phyloP scores from a whole-genome alignment of 2,888 invertebrate genomes.

The Strigamia transsilvanica region DNA sequence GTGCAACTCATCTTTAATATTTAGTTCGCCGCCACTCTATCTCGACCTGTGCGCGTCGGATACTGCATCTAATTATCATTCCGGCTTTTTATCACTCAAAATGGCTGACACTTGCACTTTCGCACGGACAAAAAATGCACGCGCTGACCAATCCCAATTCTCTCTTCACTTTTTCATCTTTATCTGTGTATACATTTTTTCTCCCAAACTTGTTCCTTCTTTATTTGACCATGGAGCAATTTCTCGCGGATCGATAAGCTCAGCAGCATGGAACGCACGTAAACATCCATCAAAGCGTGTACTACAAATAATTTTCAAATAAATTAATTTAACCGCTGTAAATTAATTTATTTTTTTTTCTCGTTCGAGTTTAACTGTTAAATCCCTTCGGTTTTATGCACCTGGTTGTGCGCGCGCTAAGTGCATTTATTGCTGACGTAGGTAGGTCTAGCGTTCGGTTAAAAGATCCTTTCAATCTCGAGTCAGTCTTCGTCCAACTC shows the following conservation, averaged over 20 bases:
- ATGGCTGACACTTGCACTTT: not conserved
- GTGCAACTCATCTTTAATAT: not conserved
- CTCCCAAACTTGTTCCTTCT: not conserved
- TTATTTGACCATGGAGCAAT: conserved; percentile 17
- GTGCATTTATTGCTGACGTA: conserved; percentile 30
- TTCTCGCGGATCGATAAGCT: not conserved
- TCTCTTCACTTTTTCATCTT: not conserved
- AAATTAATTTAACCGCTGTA: not conserved
- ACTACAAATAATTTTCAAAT: too few species aligned
- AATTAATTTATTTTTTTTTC: too few species aligned
- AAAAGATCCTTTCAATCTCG: conserved; percentile 32
- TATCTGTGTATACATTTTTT: not conserved
- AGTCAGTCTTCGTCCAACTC: conserved; percentile 16
- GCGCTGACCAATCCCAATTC: not conserved
- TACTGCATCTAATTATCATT: not conserved
- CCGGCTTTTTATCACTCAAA: not conserved
- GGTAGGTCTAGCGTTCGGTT: conserved; percentile 36
- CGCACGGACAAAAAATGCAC: not conserved
- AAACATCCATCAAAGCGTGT: not conserved
- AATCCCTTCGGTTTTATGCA: not conserved
- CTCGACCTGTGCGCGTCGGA: not conserved
- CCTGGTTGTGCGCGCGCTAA: not conserved
- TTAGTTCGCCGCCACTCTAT: not conserved
- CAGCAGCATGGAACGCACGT: not conserved
- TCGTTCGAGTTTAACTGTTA: not conserved